Base-by-base conservation (phyloP, 2,797 vertebrate genomes). In the Lophius americanus region DNA sequence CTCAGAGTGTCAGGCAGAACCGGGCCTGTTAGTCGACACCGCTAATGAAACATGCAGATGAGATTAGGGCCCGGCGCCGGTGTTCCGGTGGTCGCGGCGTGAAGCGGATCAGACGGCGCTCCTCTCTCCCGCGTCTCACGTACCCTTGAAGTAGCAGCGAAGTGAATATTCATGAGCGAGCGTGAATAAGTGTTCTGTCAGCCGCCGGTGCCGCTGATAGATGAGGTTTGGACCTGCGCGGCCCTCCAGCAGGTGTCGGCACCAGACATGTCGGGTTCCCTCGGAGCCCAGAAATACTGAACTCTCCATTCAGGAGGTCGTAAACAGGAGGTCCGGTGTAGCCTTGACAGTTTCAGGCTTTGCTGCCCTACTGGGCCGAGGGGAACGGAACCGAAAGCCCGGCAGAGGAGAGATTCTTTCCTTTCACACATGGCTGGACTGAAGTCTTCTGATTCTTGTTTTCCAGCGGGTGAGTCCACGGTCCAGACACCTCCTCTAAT, bases 161-260 rank as follows among this genome's bases (percentile, higher is more conserved):
- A 94, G 90, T 94, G 94, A 95, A 95, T 95, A 94, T 93, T 96
- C 95, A 94, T 95, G 94, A 96, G 93, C 68, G 78, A 42, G 0
- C 70, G 92, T 96, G 96, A 96, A 93, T 93, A 94, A 97, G 93
- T 91, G 86, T 94, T 92, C 91, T 96, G 95, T 95, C 95, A 94
- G 92, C 87, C 79, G 71, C 85, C 75, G 71, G 85, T 92, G 95
- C 94, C 96, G 94, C 94, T 97, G 96, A 96, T 94, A 92, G 93
- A 96, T 96, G 88, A 93, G 92, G 73, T 84, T 80, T 91, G 82
- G 89, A 92, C 92, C 88, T 84, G 70, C 73, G 32, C 58, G 81
- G 79, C 65, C 57, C 90, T 91, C 91, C 88, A 79, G 81, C n/a
- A n/a, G n/a, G n/a, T n/a, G n/a, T n/a, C n/a, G n/a, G n/a, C n/a